Evolutionary conservation across 2,888 invertebrate genomes (phyloP), one percentile per base, ranked within the genome.

Genomic region (Caradrina clavipalpis): DNA sequence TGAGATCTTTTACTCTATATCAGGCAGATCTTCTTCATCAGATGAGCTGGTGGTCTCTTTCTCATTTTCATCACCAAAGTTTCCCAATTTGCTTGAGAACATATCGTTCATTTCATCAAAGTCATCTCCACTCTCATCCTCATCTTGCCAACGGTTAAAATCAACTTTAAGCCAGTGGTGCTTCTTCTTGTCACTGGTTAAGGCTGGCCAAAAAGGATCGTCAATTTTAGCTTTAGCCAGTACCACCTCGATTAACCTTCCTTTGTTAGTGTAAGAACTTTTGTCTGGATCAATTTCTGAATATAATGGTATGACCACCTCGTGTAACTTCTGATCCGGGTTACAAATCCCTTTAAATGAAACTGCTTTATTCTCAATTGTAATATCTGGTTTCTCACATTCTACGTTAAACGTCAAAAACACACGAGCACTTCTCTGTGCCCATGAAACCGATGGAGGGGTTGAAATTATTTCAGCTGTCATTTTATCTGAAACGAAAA

Each of bases 121-220:
- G 53, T 98, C 98, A 84, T 98, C 98, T 13, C 98, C 98, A 72
- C 98, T 98, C 72, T 99, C 99, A 87, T 98, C 98, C 94, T 99
- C 99, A 96, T 99, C 99, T 92, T 98, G 98, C 99, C 99, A 99
- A 94, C 99, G 99, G 90, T 98, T 98, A 92, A 99, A 99, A 91
- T 99, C 99, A 82, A 99, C 98, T 96, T 99, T 99, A 80, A 99
- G 96, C 98, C 99, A 99, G 92, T 99, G 99, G 88, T 97, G 97
- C 96, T 99, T 99, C 91, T 97, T 97, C 86, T 97, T 98, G 84
- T 98, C 98, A 91, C 98, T 98, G 56, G 98, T 98, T 77, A 99
- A 96, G 74, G 97, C 94, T 56, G 98, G 98, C 99, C 99, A 99
- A 91, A 97, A 99, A 5, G 98, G 97, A 75, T 97, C 98, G 64